Conservation (phyloP, 2,797 vertebrate genomes). For the Muscicapa comitata region DNA sequence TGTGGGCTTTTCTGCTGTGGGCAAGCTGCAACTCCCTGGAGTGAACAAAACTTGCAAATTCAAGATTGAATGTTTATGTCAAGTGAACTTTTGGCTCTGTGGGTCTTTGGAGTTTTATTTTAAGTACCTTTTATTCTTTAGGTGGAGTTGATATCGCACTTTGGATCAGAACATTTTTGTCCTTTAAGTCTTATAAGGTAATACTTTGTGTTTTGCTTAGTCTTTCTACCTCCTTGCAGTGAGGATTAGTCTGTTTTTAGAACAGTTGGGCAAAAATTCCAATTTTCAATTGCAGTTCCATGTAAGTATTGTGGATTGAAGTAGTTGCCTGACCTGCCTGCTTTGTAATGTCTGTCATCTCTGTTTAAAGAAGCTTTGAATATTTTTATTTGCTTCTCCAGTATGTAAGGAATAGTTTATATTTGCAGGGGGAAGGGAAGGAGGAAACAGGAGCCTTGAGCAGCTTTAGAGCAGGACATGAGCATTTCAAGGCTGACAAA, state of each 20-base stretch:
- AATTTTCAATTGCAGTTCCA: background rate
- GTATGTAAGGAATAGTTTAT: background rate
- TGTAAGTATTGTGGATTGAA: background rate
- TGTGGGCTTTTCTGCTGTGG: slow-evolving; percentile 41
- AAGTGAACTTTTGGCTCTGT: background rate
- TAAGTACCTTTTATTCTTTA: slow-evolving; percentile 66
- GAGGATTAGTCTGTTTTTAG: background rate
- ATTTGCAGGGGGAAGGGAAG: background rate
- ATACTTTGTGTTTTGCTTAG: slow-evolving; percentile 46
- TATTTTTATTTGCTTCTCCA: background rate
- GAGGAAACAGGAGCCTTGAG: background rate
- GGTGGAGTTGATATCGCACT: slow-evolving; percentile 95
- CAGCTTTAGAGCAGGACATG: background rate
- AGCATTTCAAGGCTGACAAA: background rate
- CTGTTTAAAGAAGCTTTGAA: background rate
- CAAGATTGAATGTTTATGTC: background rate
- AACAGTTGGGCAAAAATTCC: background rate
- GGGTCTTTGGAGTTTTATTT: background rate
- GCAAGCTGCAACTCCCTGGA: slow-evolving; percentile 24
- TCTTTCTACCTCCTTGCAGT: background rate
- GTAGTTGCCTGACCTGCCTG: background rate
- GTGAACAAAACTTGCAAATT: background rate
- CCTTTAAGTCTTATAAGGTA: slow-evolving; percentile 98
- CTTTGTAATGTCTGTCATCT: background rate
- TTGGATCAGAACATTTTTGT: slow-evolving; percentile 97